A percentile compares a stretch with the other conserved stretches of the same genome.
Conservation (phyloP, 2,888 invertebrate genomes). For the Lithophane ornitopus region DNA sequence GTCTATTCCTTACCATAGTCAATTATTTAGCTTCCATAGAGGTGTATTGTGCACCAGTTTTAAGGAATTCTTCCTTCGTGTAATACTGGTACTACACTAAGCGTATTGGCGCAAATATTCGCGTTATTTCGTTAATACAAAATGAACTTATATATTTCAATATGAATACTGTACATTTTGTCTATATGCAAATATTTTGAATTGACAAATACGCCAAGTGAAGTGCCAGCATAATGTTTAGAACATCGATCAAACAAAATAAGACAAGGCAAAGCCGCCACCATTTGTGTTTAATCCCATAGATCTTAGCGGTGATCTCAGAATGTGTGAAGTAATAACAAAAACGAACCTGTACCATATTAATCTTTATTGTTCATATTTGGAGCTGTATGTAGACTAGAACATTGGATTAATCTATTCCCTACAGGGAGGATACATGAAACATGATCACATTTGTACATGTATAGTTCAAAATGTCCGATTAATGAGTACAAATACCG, state of each 20-base stretch:
- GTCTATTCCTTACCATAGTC: background rate
- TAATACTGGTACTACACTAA: background rate
- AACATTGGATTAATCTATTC: constrained; percentile 34
- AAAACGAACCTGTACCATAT: constrained; percentile 27
- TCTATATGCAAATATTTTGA: background rate
- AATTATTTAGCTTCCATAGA: background rate
- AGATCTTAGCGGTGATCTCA: background rate
- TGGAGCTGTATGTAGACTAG: constrained; percentile 51
- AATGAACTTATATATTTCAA: background rate
- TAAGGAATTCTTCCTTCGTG: background rate
- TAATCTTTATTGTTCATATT: constrained; percentile 53
- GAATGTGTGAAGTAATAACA: constrained; percentile 12
- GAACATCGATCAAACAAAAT: background rate
- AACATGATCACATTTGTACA: constrained; percentile 32
- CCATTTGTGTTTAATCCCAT: background rate
- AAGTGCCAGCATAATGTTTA: background rate
- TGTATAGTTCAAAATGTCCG: background rate
- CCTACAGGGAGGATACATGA: constrained; percentile 15
- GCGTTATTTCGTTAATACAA: background rate
- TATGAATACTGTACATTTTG: background rate
- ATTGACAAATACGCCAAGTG: background rate
- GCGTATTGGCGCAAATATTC: background rate
- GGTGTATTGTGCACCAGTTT: background rate
- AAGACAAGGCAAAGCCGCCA: background rate
- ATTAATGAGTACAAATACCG: background rate